Percentiles rank a stretch among this genome's conserved stretches.
phyloP scores from a whole-genome alignment of 2,797 vertebrate genomes.

The Aselliscus stoliczkanus region DNA sequence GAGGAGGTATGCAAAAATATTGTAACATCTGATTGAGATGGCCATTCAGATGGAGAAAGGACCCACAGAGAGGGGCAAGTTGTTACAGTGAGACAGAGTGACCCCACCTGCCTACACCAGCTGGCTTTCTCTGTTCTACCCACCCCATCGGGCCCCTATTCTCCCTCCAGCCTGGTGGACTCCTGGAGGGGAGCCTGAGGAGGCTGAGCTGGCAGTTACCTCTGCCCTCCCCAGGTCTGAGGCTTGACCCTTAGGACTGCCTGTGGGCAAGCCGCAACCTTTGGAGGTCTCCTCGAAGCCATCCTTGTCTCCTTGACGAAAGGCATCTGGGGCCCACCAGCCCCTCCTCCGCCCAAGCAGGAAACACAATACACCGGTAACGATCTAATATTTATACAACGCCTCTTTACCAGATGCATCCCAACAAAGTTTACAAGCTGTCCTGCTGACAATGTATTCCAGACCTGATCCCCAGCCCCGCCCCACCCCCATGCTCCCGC shows the following conservation, averaged over 20 bases:
- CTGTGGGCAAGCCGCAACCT: not conserved
- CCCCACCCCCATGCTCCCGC: not conserved
- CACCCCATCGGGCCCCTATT: not conserved
- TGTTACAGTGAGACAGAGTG: not conserved
- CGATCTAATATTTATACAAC: conserved; percentile 77
- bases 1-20: not conserved
- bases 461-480: conserved; percentile 31
- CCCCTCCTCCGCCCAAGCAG: conserved; percentile 50
- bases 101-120: accelerated
- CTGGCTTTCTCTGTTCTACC: not conserved
- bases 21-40: not conserved
- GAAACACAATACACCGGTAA: conserved; percentile 74
- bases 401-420: conserved; percentile 78
- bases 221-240: not conserved
- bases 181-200: not conserved
- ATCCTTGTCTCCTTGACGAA: conserved; percentile 65
- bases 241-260: not conserved
- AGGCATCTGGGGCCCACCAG: conserved; percentile 67
- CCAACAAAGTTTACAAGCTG: conserved; percentile 76
- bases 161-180: not conserved
- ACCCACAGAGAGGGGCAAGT: not conserved
- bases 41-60: not conserved
- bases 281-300: conserved; percentile 36
- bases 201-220: not conserved
- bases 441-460: conserved; percentile 70